A percentile compares a stretch with the other conserved stretches of the same genome.
These are phyloP conservation scores for Acropora tenuis DNA, from an alignment of 64 coral and sea anemone genomes.

Conservation along the genomic window DNA sequence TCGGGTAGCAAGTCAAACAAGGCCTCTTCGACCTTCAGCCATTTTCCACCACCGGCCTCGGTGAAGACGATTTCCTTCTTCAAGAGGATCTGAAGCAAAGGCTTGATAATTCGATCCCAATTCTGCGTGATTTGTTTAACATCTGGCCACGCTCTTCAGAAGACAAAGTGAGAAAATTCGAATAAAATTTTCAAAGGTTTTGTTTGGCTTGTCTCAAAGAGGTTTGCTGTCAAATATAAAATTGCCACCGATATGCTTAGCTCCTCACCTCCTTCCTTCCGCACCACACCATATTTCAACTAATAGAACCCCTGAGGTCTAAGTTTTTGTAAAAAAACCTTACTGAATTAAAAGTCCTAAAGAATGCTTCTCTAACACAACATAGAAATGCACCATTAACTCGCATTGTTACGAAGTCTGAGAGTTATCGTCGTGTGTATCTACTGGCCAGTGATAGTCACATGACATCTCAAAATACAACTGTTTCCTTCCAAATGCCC, in stretches of 20 bases:
- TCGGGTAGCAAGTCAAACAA: conserved; percentile 41
- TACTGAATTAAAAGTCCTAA: neutral
- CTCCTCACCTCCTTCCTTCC: conserved; percentile 24
- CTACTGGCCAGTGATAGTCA: neutral
- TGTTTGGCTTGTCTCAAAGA: conserved; percentile 12
- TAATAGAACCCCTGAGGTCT: neutral
- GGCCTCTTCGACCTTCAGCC: conserved; percentile 45
- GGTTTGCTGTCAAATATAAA: conserved; percentile 32
- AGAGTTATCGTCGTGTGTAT: neutral
- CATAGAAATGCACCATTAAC: neutral
- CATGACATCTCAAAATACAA: neutral
- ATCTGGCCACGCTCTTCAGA: conserved; percentile 67
- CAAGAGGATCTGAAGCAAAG: conserved; percentile 46
- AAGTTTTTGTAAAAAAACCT: neutral
- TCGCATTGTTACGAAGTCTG: neutral
- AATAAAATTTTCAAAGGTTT: neutral
- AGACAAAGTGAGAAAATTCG: neutral
- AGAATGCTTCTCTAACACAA: neutral
- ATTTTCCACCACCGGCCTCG: conserved; percentile 32
- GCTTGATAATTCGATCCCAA: conserved; percentile 59
- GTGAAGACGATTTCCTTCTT: conserved; percentile 44
- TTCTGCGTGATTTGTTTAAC: conserved; percentile 45
- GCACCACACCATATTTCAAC: neutral
- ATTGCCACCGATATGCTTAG: neutral
- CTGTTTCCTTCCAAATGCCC: conserved; percentile 39